phyloP scores from a whole-genome alignment of 2,888 invertebrate genomes.

The Pristionchus mayeri region DNA sequence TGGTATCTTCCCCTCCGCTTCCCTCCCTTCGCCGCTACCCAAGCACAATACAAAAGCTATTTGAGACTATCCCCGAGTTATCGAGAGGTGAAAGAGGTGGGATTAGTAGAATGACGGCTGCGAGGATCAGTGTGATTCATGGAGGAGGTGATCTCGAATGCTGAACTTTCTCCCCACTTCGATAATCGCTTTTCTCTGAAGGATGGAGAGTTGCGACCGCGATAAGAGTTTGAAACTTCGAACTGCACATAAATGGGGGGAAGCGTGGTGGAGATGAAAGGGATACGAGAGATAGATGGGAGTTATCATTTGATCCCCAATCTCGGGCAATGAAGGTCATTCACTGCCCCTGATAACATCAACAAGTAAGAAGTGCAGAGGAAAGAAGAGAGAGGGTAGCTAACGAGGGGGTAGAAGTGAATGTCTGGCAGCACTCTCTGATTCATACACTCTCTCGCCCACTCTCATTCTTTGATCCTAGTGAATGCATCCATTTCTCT shows the following conservation, averaged over 20 bases:
- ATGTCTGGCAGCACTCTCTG: neutral
- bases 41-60: neutral
- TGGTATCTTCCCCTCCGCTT: neutral
- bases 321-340: slow-evolving; percentile 48
- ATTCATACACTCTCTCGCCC: neutral
- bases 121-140: neutral
- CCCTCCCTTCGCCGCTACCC: neutral
- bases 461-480: neutral
- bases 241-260: neutral
- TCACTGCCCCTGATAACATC: neutral
- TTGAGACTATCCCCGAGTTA: neutral
- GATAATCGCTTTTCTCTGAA: neutral
- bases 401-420: neutral
- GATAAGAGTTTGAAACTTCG: neutral
- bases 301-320: slow-evolving; percentile 52
- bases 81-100: neutral
- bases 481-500: neutral
- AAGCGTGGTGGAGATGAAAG: neutral
- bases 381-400: neutral
- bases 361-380: slow-evolving; percentile 33
- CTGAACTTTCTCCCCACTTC: neutral
- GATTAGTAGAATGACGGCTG: neutral
- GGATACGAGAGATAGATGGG: slow-evolving; percentile 20
- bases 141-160: too few relatives aligned
- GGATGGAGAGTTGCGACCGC: neutral